Conservation (phyloP, 2,888 invertebrate genomes). For the Meteorus cinctellus region DNA sequence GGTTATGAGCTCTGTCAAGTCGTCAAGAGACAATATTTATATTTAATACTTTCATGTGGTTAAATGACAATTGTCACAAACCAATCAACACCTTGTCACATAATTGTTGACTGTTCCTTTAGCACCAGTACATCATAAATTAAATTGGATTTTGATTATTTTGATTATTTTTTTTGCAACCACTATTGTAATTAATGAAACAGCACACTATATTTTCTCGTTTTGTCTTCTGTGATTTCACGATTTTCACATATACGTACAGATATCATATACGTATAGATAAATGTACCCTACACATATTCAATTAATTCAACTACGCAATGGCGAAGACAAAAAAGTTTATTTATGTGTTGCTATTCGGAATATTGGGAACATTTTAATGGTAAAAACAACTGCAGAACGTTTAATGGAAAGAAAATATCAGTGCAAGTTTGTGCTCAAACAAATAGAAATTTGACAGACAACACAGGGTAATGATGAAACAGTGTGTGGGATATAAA, state of each 20-base stretch:
- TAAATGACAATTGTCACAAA: conserved; percentile 15
- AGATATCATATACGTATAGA: background rate
- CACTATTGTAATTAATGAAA: background rate
- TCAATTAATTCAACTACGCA: background rate
- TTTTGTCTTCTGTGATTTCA: background rate
- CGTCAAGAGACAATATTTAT: background rate
- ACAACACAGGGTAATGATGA: background rate
- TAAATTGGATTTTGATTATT: background rate
- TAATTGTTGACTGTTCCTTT: conserved; percentile 17
- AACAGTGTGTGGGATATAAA: background rate
- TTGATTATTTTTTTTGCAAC: background rate
- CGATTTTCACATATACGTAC: background rate
- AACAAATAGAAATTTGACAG: background rate
- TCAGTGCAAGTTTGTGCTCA: background rate
- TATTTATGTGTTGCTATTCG: background rate
- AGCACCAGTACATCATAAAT: background rate
- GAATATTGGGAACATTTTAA: background rate
- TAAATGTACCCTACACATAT: background rate
- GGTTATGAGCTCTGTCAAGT: background rate
- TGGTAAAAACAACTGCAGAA: background rate
- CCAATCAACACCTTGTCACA: conserved; percentile 23
- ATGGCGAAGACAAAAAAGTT: background rate
- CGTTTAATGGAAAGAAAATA: background rate
- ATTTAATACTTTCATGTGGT: background rate
- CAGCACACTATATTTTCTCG: background rate